A percentile compares a stretch with the other conserved stretches of the same genome.
phyloP scores from a whole-genome alignment of 1,140 invertebrate genomes.

The Drosophila athabasca region DNA sequence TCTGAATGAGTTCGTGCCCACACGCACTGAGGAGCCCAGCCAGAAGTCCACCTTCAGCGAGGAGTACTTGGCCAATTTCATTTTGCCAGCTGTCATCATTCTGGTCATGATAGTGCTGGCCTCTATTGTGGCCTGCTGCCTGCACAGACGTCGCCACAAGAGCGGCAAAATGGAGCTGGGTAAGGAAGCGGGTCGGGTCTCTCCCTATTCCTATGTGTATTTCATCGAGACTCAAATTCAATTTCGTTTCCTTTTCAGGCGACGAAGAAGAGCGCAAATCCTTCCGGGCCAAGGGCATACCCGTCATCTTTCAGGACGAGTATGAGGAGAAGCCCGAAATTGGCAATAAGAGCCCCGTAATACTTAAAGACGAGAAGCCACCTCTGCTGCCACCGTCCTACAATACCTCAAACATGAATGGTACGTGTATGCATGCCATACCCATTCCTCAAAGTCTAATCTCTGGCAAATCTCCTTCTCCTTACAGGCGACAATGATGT shows the following conservation, averaged over 20 bases:
- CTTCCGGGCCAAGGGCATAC: slow-evolving; percentile 94
- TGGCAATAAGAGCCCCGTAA: slow-evolving; percentile 94
- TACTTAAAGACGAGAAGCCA: slow-evolving; percentile 96
- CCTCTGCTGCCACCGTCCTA: slow-evolving; percentile 89
- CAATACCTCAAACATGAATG: slow-evolving; percentile 81
- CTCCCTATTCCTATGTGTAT: not conserved
- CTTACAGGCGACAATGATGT: slow-evolving; percentile 84
- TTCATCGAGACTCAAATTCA: too few species aligned
- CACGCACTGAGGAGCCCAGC: slow-evolving; percentile 84
- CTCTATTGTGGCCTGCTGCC: slow-evolving; percentile 92
- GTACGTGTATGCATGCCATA: slow-evolving; percentile 12
- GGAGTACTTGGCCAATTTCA: slow-evolving; percentile 93
- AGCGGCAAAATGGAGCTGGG: slow-evolving; percentile 92
- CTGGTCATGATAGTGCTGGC: slow-evolving; percentile 94
- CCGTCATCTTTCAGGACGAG: slow-evolving; percentile 97
- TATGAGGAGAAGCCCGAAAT: slow-evolving; percentile 94
- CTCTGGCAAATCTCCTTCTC: not conserved
- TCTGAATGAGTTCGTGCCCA: slow-evolving; percentile 65
- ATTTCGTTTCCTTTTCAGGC: slow-evolving; percentile 68
- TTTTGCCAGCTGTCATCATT: slow-evolving; percentile 95
- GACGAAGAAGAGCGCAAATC: slow-evolving; percentile 91
- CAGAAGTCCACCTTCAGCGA: slow-evolving; percentile 85
- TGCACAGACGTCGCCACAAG: slow-evolving; percentile 92
- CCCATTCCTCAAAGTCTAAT: not conserved
- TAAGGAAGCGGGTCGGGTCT: slow-evolving; percentile 63